Conservation (phyloP, 1,140 invertebrate species). For the Cyclargus thomasi region DNA sequence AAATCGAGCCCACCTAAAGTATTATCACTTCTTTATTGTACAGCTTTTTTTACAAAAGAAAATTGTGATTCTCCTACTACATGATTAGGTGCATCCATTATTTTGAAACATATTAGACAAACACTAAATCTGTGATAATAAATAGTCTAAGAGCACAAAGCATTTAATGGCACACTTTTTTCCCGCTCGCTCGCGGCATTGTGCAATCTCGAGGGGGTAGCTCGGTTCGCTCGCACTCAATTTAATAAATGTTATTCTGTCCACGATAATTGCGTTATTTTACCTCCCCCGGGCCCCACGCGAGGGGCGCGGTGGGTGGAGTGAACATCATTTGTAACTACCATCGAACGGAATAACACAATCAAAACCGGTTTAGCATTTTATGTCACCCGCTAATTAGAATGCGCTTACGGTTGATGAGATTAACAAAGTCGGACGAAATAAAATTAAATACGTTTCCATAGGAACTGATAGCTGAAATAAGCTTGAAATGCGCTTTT, state of each 20-base stretch:
- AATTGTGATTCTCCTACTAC: neutral
- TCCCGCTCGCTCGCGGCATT: neutral
- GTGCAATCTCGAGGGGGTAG: neutral
- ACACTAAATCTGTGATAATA: neutral
- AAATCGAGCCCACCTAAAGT: too few relatives aligned
- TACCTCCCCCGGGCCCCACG: neutral
- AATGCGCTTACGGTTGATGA: neutral
- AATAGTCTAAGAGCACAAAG: neutral
- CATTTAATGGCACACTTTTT: neutral
- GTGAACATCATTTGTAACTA: conserved; percentile 10
- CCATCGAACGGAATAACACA: neutral
- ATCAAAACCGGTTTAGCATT: neutral
- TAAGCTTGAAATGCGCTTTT: too few relatives aligned
- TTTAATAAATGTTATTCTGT: conserved; percentile 14
- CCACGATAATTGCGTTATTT: conserved; percentile 12
- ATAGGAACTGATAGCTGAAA: too few relatives aligned
- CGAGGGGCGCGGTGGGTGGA: neutral
- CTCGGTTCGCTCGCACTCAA: neutral
- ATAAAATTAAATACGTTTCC: too few relatives aligned
- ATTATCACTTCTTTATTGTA: too few relatives aligned
- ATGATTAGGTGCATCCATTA: neutral
- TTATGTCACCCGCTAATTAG: neutral
- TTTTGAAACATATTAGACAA: neutral
- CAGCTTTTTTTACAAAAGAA: too few relatives aligned
- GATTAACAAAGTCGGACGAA: neutral